Evolutionary conservation across 2,888 invertebrate species (phyloP).

Genomic region (Scaptomyza reducta): DNA sequence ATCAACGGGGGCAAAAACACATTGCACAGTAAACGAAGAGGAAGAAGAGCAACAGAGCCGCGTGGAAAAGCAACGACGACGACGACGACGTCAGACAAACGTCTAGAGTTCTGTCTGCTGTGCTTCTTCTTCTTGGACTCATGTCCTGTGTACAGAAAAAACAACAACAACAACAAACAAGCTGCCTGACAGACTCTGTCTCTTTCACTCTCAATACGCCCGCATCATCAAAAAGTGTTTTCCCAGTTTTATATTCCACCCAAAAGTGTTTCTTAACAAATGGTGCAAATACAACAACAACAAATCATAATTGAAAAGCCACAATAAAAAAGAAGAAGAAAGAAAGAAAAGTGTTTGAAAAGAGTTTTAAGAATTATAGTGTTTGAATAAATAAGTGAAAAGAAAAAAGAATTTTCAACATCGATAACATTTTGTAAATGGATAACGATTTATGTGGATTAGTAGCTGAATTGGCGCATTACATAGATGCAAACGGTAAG

Average conservation of each 20-base stretch:
- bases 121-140: constrained; percentile 13
- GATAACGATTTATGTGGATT: constrained; percentile 72
- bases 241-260: constrained; percentile 10
- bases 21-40: constrained; percentile 14
- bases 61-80: constrained; percentile 18
- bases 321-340: constrained; percentile 1
- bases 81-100: constrained; percentile 30
- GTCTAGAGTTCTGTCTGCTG: constrained; percentile 54
- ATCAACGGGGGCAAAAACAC: constrained; percentile 37
- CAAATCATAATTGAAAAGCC: constrained; percentile 17
- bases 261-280: constrained; percentile 43
- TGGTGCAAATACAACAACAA: constrained; percentile 18
- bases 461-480: constrained; percentile 69
- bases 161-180: constrained; percentile 6
- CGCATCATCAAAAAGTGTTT: constrained; percentile 38
- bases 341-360: constrained; percentile 16
- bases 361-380: constrained; percentile 4
- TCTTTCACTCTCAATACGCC: constrained; percentile 6
- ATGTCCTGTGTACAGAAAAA: constrained; percentile 29
- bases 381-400: constrained; percentile 11
- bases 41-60: constrained; percentile 34
- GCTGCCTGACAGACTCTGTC: constrained; percentile 13
- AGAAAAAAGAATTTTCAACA: constrained; percentile 3
- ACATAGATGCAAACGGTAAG: constrained; percentile 69
- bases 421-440: constrained; percentile 47